Percentiles rank a stretch among this genome's conserved stretches.
phyloP scores from a whole-genome alignment of 2,888 invertebrate species.

The Lasioglossum calceatum region DNA sequence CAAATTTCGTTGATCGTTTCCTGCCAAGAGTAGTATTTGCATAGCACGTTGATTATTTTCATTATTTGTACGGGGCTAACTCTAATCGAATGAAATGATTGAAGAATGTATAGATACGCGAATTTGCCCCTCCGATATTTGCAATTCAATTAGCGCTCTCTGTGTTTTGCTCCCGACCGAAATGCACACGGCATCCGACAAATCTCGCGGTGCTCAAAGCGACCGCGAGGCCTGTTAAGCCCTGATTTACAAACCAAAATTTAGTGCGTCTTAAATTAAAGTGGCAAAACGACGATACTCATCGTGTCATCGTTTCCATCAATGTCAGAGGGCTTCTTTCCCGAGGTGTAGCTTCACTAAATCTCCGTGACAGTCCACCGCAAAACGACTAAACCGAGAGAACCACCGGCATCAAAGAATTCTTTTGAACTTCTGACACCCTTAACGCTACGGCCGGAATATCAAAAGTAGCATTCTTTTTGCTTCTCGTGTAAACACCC shows the following conservation, averaged over 20 bases:
- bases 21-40: neutral
- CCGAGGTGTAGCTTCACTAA: conserved; percentile 33
- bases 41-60: neutral
- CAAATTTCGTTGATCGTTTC: neutral
- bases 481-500: neutral
- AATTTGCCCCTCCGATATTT: conserved; percentile 20
- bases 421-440: neutral
- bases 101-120: neutral
- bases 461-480: conserved; percentile 7
- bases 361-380: conserved; percentile 45
- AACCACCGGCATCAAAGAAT: conserved; percentile 1
- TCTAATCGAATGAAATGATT: neutral
- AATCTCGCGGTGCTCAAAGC: conserved; percentile 49
- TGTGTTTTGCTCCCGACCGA: conserved; percentile 26
- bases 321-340: conserved; percentile 30
- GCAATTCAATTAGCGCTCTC: conserved; percentile 51
- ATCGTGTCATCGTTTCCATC: conserved; percentile 64
- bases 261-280: conserved; percentile 62
- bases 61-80: neutral
- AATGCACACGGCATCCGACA: conserved; percentile 44
- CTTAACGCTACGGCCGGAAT: neutral
- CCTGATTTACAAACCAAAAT: conserved; percentile 66
- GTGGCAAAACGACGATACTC: conserved; percentile 52
- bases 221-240: conserved; percentile 45
- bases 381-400: conserved; percentile 26